A percentile compares a stretch with the other conserved stretches of the same genome.
phyloP scores from a whole-genome alignment of 2,797 vertebrate genomes.

The Pseudochaenichthys georgianus region DNA sequence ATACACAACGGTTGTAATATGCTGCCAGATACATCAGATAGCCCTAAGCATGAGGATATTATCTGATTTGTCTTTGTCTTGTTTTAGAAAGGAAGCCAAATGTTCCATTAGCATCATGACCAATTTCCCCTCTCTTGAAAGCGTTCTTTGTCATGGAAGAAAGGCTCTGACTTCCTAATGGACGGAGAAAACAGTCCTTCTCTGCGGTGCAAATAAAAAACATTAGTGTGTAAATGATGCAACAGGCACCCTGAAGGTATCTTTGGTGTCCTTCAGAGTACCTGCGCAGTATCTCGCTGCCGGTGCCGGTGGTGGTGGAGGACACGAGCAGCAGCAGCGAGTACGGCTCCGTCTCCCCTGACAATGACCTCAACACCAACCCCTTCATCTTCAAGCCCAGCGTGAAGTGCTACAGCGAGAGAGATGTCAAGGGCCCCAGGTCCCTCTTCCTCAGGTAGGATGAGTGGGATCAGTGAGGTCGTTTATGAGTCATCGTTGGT shows the following conservation, averaged over 20 bases:
- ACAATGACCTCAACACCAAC: conserved; percentile 95
- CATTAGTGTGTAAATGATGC: background rate
- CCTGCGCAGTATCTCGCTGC: conserved; percentile 95
- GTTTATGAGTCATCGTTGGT: background rate
- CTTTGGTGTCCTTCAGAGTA: conserved; percentile 85
- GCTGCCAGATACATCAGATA: conserved; percentile 1
- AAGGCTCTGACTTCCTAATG: background rate
- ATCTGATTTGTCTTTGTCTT: conserved; percentile 7
- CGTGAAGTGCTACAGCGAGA: conserved; percentile 94
- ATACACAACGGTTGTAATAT: conserved; percentile 12
- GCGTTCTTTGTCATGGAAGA: background rate
- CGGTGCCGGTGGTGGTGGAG: conserved; percentile 96
- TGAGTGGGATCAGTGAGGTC: background rate
- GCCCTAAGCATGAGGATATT: background rate
- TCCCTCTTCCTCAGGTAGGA: conserved; percentile 94
- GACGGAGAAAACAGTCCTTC: background rate
- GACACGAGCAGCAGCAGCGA: conserved; percentile 98
- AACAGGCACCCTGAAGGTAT: background rate
- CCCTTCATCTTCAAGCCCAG: conserved; percentile 96
- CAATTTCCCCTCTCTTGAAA: background rate
- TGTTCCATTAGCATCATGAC: conserved; percentile 15
- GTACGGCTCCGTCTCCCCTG: conserved; percentile 97
- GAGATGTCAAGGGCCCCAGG: conserved; percentile 90
- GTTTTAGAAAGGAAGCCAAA: conserved; percentile 8
- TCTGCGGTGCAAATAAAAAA: background rate